Conservation (phyloP, 2,888 invertebrate species). For the Capitulum mitella region DNA sequence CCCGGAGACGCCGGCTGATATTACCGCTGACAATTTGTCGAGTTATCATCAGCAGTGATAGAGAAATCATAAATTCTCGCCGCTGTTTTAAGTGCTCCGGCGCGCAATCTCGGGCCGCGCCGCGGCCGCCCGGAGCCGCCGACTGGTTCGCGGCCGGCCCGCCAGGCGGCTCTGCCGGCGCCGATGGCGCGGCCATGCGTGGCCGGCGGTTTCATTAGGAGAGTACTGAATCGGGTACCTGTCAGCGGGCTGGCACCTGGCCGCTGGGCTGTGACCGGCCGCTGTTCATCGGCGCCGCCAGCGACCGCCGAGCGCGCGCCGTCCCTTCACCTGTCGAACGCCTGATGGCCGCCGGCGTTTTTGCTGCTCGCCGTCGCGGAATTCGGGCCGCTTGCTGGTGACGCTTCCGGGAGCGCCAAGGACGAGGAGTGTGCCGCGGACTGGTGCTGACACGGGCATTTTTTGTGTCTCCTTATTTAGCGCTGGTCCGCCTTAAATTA, state of each 20-base stretch:
- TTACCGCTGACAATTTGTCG: conserved; percentile 18
- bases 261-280: background rate
- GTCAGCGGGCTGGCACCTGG: background rate
- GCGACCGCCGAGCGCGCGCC: background rate
- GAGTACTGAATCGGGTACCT: background rate
- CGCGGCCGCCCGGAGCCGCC: background rate
- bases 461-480: too few species aligned
- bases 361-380: background rate
- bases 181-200: background rate
- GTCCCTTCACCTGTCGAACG: background rate
- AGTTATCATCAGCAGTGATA: conserved; percentile 19
- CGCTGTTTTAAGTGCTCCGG: conserved; percentile 5
- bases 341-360: background rate
- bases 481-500: too few species aligned
- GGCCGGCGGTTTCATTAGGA: background rate
- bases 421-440: too few species aligned
- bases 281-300: background rate
- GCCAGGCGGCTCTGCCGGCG: background rate
- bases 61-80: conserved; percentile 19
- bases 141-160: background rate
- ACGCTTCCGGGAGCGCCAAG: too few species aligned
- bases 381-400: too few species aligned
- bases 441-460: too few species aligned
- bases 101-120: background rate
- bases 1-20: conserved; percentile 8